These are phyloP conservation scores for Ceuthmochares aereus DNA, from an alignment of 2,113 vertebrate species.

Conservation along the genomic window DNA sequence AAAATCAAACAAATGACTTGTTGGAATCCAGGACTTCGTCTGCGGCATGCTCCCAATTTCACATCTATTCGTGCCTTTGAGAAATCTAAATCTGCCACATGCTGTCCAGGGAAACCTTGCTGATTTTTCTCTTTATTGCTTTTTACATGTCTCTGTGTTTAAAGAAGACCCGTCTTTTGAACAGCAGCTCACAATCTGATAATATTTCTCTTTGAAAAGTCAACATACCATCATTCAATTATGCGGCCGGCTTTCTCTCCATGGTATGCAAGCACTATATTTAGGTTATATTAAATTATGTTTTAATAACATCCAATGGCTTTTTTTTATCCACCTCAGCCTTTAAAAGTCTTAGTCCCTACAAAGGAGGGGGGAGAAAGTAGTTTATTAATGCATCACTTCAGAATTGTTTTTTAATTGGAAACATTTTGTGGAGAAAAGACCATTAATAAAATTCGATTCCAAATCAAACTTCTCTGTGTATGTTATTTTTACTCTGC, in stretches of 20 bases:
- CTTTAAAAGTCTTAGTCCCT: constrained; percentile 71
- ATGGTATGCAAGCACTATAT: constrained; percentile 63
- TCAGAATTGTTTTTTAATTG: constrained; percentile 84
- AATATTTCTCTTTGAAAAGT: constrained; percentile 73
- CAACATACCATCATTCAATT: constrained; percentile 69
- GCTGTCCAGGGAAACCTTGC: background rate
- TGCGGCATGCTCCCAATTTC: background rate
- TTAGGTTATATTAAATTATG: constrained; percentile 77
- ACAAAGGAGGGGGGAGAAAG: constrained; percentile 43
- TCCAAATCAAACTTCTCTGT: constrained; percentile 82
- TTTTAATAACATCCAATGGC: constrained; percentile 74
- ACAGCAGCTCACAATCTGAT: constrained; percentile 66
- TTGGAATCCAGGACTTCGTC: constrained; percentile 1
- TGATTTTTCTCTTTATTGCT: constrained; percentile 58
- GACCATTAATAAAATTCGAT: constrained; percentile 81
- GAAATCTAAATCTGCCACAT: constrained; percentile 41
- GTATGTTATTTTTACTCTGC: constrained; percentile 82
- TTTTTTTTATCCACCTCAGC: constrained; percentile 67
- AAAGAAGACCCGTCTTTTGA: constrained; percentile 59
- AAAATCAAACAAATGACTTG: constrained; percentile 1
- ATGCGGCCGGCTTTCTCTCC: constrained; percentile 38
- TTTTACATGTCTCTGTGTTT: constrained; percentile 36
- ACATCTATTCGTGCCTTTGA: background rate
- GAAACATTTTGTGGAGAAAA: constrained; percentile 83
- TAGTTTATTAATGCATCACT: constrained; percentile 78